A percentile compares a stretch with the other conserved stretches of the same genome.
Conservation (phyloP, 1,140 invertebrate species). For the Drosophila virilis region DNA sequence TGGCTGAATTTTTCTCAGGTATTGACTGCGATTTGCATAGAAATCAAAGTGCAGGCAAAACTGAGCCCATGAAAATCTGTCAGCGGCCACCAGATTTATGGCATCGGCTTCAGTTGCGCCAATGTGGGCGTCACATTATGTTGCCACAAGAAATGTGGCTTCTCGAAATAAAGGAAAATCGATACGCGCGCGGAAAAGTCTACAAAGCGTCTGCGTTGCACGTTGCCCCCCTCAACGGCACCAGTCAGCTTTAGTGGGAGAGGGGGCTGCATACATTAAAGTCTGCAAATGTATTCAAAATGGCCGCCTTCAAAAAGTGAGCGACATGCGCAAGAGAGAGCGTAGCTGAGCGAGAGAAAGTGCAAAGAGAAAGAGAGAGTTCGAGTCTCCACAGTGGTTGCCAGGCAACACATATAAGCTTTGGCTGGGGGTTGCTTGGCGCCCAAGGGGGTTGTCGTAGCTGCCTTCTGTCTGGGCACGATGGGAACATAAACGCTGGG, state of each 20-base stretch:
- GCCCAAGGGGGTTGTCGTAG: conserved; percentile 6
- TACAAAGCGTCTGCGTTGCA: conserved; percentile 62
- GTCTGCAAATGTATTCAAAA: conserved; percentile 73
- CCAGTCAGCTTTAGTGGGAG: background rate
- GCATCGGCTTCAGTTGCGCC: conserved; percentile 24
- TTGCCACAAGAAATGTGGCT: conserved; percentile 33
- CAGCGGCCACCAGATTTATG: conserved; percentile 67
- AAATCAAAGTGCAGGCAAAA: conserved; percentile 59
- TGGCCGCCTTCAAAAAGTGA: conserved; percentile 62
- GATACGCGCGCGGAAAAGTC: conserved; percentile 57
- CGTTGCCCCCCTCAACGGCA: background rate
- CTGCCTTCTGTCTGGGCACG: conserved; percentile 1
- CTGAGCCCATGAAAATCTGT: conserved; percentile 52
- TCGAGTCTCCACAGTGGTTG: conserved; percentile 66
- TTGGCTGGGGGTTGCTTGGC: conserved; percentile 48
- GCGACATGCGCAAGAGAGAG: conserved; percentile 55
- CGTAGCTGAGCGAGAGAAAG: conserved; percentile 19
- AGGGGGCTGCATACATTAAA: conserved; percentile 12
- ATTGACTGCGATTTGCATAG: conserved; percentile 74
- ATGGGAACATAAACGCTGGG: conserved; percentile 23
- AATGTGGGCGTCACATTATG: conserved; percentile 49
- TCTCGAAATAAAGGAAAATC: conserved; percentile 56
- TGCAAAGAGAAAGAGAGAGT: conserved; percentile 16
- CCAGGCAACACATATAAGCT: conserved; percentile 51
- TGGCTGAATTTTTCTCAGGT: conserved; percentile 30